A percentile compares a stretch with the other conserved stretches of the same genome.
Conservation (phyloP, 2,888 invertebrate species). For the Chalcis sispes region DNA sequence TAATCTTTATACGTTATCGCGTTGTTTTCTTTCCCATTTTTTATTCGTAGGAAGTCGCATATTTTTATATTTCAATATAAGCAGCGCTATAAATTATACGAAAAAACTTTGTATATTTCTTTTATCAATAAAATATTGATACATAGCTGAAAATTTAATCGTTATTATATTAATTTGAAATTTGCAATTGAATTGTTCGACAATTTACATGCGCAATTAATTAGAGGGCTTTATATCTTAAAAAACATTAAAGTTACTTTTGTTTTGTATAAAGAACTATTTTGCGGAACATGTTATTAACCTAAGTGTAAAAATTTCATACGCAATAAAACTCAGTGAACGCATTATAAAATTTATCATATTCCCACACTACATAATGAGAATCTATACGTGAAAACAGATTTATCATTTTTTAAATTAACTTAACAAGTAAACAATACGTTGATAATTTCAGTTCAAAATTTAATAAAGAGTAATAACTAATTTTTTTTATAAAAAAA, state of each 20-base stretch:
- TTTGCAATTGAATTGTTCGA: background rate
- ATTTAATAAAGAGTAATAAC: too few relatives aligned
- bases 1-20: slow-evolving; percentile 17
- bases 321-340: slow-evolving; percentile 44
- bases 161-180: too few relatives aligned
- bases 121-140: too few relatives aligned
- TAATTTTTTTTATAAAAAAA: too few relatives aligned
- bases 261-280: slow-evolving; percentile 6
- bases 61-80: too few relatives aligned
- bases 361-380: slow-evolving; percentile 20
- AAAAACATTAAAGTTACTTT: slow-evolving; percentile 12
- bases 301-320: slow-evolving; percentile 16
- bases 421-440: too few relatives aligned
- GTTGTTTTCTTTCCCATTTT: too few relatives aligned
- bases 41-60: too few relatives aligned
- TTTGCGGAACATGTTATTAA: slow-evolving; percentile 18
- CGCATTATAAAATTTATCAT: slow-evolving; percentile 10
- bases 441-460: too few relatives aligned
- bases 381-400: slow-evolving; percentile 17
- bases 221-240: background rate
- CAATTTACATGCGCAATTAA: slow-evolving; percentile 4
- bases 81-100: too few relatives aligned
- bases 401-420: slow-evolving; percentile 31
- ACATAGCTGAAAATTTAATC: background rate
- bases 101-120: too few relatives aligned